Base-by-base conservation (phyloP, 2,888 invertebrate species). In the Automeris io region DNA sequence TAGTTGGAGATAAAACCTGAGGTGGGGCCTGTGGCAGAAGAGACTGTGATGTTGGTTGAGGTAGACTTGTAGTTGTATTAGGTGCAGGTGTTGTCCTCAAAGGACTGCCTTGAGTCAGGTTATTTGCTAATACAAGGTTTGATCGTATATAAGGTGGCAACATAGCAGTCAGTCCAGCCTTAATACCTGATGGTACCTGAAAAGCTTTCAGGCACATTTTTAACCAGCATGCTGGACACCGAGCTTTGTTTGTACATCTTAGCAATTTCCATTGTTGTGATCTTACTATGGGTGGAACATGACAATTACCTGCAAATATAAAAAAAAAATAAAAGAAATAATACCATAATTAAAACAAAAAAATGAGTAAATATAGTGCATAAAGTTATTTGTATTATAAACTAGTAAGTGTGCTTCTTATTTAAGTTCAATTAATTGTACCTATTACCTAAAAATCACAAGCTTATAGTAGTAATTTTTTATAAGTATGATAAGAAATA, bases 201-300 rank as follows among this genome's bases (percentile, higher is more conserved):
- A 94, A 94, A 42, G 92, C 91, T 59, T 91, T 90, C 31, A 95
- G 80, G 69, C 95, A 95, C 88, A 94, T 91, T 75, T 93, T 93
- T 7, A 96, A 87, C 94, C 96, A 95, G 71, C 96, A 96, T 9
- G 95, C 95, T 37, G 93, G 91, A 75, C 96, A 96, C 23, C 94
- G 87, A 25, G 92, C 89, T 63, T 92, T 92, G 63, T 91, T 92
- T 19, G 92, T 90, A 68, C 92, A 92, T 49, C 88, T 80, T 41
- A 90, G 82, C 51, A 91, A 71, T 59, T 91, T 91, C 90, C 91
- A 91, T 54, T 91, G 90, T 57, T 92, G 92, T 48, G 91, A 91
- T 51, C 92, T 88, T 2, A 91, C 89, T 43, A 91, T 89, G 25
- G 93, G 91, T 35, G 92, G 91, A 32, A 94, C 91, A 59, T 90